Evolutionary conservation across 2,113 vertebrate species (phyloP).

Genomic region (Pseudopodoces humilis): DNA sequence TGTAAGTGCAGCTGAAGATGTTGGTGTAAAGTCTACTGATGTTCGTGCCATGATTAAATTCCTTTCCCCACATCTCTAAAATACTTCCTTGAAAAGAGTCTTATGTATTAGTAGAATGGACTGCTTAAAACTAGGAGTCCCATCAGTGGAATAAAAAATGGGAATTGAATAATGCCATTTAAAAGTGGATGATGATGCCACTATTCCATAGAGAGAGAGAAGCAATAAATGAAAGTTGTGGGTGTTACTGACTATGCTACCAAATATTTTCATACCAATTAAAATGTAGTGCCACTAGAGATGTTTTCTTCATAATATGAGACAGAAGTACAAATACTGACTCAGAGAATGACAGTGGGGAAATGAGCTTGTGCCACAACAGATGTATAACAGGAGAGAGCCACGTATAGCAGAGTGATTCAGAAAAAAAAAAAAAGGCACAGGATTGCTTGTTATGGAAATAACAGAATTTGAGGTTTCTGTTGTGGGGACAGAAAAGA

Average conservation of each 20-base stretch:
- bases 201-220: constrained; percentile 12
- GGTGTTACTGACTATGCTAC: constrained; percentile 60
- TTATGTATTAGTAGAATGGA: neutral
- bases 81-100: neutral
- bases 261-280: constrained; percentile 74
- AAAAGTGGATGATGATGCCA: neutral
- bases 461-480: constrained; percentile 29
- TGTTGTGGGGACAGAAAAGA: neutral
- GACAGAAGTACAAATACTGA: constrained; percentile 72
- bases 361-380: constrained; percentile 61
- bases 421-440: constrained; percentile 16
- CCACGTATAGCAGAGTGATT: constrained; percentile 60
- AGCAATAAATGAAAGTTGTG: constrained; percentile 54
- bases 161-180: neutral
- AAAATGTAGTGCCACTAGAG: constrained; percentile 63
- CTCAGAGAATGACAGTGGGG: constrained; percentile 65
- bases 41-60: neutral
- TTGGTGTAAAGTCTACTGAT: neutral
- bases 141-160: neutral
- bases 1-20: neutral
- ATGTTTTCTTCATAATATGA: constrained; percentile 67
- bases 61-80: neutral
- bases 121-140: neutral
- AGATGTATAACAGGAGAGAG: constrained; percentile 66
- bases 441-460: neutral